A percentile compares a stretch with the other conserved stretches of the same genome.
Conservation (phyloP, 2,797 vertebrate species). For the Pangasius larnaudii region DNA sequence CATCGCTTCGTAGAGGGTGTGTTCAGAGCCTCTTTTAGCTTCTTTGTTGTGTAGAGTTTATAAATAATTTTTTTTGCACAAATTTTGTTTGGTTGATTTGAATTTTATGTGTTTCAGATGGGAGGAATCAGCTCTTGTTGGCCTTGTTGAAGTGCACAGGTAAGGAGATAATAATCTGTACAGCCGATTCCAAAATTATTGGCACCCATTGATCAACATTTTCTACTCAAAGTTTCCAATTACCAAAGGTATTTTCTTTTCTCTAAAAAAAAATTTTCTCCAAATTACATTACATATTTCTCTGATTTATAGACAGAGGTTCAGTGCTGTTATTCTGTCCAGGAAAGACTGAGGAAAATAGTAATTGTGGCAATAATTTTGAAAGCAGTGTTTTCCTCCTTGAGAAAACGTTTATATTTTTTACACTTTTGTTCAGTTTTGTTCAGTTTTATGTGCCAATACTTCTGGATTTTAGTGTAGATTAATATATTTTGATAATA, state of each 20-base stretch:
- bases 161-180: constrained; percentile 59
- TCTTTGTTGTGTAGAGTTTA: neutral
- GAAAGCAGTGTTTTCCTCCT: neutral
- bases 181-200: neutral
- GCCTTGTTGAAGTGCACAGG: constrained; percentile 97
- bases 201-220: neutral
- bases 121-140: constrained; percentile 95
- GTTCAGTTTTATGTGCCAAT: neutral
- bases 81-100: neutral
- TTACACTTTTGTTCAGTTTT: too few relatives aligned
- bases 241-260: neutral
- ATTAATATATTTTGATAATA: neutral
- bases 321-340: neutral
- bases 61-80: neutral
- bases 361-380: neutral
- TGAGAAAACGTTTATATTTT: neutral
- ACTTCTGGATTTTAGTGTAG: neutral
- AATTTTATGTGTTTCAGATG: constrained; percentile 76
- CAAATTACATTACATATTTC: neutral
- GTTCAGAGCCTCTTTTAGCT: neutral
- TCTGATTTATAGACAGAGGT: neutral
- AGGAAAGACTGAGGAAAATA: neutral
- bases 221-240: neutral
- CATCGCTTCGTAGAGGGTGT: constrained; percentile 93
- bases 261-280: neutral